phyloP scores from a whole-genome alignment of 2,888 invertebrate genomes.

The Meiosimyza decipiens region DNA sequence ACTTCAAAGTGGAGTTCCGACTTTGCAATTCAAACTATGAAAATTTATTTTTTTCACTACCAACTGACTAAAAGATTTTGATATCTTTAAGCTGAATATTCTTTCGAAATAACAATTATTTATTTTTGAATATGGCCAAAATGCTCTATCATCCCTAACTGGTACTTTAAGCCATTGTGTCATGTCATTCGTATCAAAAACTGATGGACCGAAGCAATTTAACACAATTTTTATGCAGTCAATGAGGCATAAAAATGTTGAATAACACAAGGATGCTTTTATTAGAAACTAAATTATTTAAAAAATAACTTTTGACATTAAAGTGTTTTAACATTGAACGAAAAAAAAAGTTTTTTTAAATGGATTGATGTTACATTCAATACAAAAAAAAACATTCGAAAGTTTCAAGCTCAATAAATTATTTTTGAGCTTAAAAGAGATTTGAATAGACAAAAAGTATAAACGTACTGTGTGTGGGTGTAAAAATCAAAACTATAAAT shows the following conservation, averaged over 20 bases:
- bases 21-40: too few relatives aligned
- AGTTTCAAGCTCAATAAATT: too few relatives aligned
- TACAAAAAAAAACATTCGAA: slow-evolving; percentile 43
- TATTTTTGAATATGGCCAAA: too few relatives aligned
- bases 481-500: too few relatives aligned
- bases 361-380: slow-evolving; percentile 31
- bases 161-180: not conserved
- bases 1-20: too few relatives aligned
- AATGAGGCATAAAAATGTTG: slow-evolving; percentile 10
- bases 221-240: slow-evolving; percentile 9
- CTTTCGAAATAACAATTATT: too few relatives aligned
- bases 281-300: not conserved
- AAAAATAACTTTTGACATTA: not conserved
- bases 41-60: slow-evolving; percentile 9
- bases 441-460: too few relatives aligned
- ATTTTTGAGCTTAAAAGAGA: too few relatives aligned
- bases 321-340: not conserved
- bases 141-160: too few relatives aligned
- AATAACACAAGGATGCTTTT: not conserved
- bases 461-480: too few relatives aligned
- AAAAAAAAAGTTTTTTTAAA: slow-evolving; percentile 35
- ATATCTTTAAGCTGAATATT: too few relatives aligned
- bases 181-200: slow-evolving; percentile 12
- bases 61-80: not conserved
- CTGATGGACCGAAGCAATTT: slow-evolving; percentile 8